Conservation (phyloP, 2,888 invertebrate species). For the Lomographa bimaculata region DNA sequence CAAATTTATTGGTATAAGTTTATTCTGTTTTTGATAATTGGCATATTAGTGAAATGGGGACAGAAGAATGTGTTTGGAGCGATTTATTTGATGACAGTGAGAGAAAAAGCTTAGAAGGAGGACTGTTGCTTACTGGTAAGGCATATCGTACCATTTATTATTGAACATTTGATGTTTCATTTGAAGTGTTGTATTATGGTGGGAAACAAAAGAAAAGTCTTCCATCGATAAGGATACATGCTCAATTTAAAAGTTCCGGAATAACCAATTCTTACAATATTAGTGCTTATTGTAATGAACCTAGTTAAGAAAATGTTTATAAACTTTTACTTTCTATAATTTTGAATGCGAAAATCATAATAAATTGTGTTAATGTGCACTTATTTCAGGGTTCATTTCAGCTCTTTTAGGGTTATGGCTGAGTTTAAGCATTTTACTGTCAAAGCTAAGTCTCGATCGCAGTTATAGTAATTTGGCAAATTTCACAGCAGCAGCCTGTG, state of each 20-base stretch:
- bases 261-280: no score
- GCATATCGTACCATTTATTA: not conserved
- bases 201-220: no score
- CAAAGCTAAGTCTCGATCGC: conserved; percentile 45
- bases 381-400: conserved; percentile 55
- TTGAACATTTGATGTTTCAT: not conserved
- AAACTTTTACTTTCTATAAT: no score
- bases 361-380: no score
- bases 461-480: conserved; percentile 70
- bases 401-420: conserved; percentile 48
- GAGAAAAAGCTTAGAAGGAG: conserved; percentile 40
- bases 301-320: no score
- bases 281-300: no score
- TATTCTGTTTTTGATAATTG: no score
- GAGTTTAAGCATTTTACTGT: conserved; percentile 43
- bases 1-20: no score
- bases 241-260: no score
- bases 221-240: no score
- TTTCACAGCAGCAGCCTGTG: conserved; percentile 53
- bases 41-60: conserved; percentile 17
- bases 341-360: no score
- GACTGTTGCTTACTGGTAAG: conserved; percentile 50
- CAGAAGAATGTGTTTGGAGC: conserved; percentile 46
- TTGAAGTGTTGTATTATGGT: no score
- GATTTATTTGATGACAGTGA: conserved; percentile 48